These are phyloP conservation scores for Uria lomvia DNA, from an alignment of 2,113 vertebrate species.

Conservation along the genomic window DNA sequence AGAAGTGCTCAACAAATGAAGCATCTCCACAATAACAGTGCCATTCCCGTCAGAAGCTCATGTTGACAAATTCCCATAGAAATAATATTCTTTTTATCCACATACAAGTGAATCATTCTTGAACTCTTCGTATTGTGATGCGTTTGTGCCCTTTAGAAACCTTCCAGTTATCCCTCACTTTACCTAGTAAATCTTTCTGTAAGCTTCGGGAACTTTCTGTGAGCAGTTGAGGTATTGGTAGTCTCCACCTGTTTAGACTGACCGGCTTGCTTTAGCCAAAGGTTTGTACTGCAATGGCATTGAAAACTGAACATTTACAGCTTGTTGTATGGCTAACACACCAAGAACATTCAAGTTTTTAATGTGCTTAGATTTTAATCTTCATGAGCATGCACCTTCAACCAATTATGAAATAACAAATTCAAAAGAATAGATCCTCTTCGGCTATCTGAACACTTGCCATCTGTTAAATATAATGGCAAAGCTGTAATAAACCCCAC, in stretches of 20 bases:
- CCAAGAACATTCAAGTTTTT: background rate
- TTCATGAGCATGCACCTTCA: background rate
- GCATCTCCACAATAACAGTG: background rate
- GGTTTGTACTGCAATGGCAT: background rate
- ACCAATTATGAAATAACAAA: background rate
- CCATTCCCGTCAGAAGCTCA: background rate
- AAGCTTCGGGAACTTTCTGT: background rate
- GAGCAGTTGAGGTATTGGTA: background rate
- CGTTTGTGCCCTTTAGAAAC: background rate
- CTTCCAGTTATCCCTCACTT: background rate
- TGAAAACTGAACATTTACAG: background rate
- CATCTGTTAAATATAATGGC: background rate
- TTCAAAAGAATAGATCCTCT: background rate
- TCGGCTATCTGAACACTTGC: background rate
- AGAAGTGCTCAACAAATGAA: background rate
- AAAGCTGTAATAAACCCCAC: background rate
- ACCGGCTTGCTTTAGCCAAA: background rate
- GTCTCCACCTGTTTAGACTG: background rate
- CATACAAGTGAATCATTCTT: fast-evolving
- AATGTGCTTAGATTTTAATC: background rate
- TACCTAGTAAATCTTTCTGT: background rate
- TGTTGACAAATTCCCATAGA: background rate
- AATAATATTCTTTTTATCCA: background rate
- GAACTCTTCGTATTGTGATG: background rate
- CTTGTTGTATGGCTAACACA: background rate